Base-by-base conservation (phyloP, 1,140 invertebrate genomes). In the Neodiprion lecontei region DNA sequence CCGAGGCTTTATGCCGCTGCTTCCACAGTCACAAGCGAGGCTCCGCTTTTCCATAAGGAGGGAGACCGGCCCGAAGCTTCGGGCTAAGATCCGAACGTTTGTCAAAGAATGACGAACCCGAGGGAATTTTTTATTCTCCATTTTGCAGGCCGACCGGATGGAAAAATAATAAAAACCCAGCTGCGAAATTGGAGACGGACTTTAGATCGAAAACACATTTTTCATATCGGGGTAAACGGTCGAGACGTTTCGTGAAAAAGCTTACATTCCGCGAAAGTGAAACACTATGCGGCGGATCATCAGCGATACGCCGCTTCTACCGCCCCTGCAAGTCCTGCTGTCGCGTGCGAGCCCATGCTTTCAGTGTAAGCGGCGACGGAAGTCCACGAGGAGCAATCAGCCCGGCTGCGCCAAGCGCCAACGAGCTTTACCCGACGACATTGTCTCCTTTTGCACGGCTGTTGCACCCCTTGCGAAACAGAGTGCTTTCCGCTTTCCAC, bases 1-100 rank as follows among this genome's bases (percentile, higher is more conserved):
- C 67, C 40, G 11, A 69, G 40, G 67, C 67, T 69, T 69, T 69
- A 69, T 69, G 67, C 5, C 28, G 28, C 28, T 40, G 28, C 12
- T 21, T 69, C 67, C 67, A 7, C 21, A 61, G 53, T 14, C 53
- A 17, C 53, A 61, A 61, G 53, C 53, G 53, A 7, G 7, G 53
- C 53, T 61, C 53, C 53, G 11, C 53, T 61, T 61, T 61, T 61
- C 53, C n/a, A 17, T 9, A 61, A 40, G 28, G 28, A 40, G 28
- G 28, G 28, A 40, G 28, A 40, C 53, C 11, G 53, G 53, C 53
- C 53, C 53, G 53, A 17, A 61, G 53, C 53, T 61, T 17, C 53
- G 53, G 53, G 53, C 53, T 12, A 14, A 61, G 11, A 61, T 61
- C 53, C 53, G 11, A 61, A 61, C 53, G 53, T 61, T 61, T 61